Percentiles rank a stretch among this genome's conserved stretches.
phyloP scores from a whole-genome alignment of 1,140 invertebrate genomes.

The Sarcophaga bullata region DNA sequence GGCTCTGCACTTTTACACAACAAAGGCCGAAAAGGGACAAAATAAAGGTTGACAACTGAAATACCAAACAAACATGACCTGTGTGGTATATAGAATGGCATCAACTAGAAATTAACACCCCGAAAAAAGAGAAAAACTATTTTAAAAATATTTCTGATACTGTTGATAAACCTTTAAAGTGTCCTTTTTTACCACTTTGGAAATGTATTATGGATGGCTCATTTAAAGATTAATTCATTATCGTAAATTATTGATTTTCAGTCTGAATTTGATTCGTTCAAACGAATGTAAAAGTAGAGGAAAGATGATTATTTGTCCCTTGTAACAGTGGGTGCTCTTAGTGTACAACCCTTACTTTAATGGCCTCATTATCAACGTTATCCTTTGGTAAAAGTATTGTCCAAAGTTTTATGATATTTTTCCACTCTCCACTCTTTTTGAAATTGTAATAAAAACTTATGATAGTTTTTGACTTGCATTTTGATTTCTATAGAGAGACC shows the following conservation, averaged over 20 bases:
- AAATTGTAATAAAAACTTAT: constrained; percentile 1
- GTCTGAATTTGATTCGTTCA: neutral
- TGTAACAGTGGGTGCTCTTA: neutral
- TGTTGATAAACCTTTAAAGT: neutral
- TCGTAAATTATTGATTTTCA: constrained; percentile 10
- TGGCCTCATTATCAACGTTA: constrained; percentile 9
- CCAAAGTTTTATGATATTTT: too few relatives aligned
- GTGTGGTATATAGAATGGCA: neutral
- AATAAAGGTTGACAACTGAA: neutral
- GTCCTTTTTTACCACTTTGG: neutral
- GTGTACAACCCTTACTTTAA: neutral
- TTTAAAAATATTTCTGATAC: neutral
- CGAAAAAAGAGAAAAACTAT: neutral
- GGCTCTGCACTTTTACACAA: neutral
- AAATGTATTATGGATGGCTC: neutral
- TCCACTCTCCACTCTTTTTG: neutral
- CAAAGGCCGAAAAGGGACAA: neutral
- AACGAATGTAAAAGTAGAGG: neutral
- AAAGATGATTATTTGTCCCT: neutral
- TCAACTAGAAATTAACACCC: neutral
- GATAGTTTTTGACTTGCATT: neutral
- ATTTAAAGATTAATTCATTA: neutral
- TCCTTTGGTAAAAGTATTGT: neutral
- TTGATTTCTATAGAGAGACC: neutral
- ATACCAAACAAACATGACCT: neutral